Percentiles rank a stretch among this genome's conserved stretches.
phyloP scores from a whole-genome alignment of 2,797 vertebrate genomes.

The Antennarius maculatus region DNA sequence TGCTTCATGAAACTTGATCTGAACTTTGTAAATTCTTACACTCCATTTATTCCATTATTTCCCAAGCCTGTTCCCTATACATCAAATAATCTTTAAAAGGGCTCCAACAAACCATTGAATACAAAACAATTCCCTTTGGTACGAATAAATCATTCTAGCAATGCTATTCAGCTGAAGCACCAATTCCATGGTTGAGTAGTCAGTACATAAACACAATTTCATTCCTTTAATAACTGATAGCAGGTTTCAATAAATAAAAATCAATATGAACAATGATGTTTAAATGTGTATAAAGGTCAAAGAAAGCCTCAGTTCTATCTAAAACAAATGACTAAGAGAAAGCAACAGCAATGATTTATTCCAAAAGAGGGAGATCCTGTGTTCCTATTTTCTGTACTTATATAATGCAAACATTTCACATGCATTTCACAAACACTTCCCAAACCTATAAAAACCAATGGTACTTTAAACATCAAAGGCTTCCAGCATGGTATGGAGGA shows the following conservation, averaged over 20 bases:
- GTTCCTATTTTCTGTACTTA: slow-evolving; percentile 44
- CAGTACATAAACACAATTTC: slow-evolving; percentile 8
- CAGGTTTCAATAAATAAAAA: slow-evolving; percentile 9
- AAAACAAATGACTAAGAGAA: slow-evolving; percentile 47
- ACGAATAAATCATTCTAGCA: background rate
- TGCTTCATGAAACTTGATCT: too few relatives aligned
- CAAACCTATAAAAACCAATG: slow-evolving; percentile 64
- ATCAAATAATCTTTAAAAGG: background rate
- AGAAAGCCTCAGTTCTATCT: slow-evolving; percentile 19
- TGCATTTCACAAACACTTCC: background rate
- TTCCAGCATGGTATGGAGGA: slow-evolving; percentile 48
- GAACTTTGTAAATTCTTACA: too few relatives aligned
- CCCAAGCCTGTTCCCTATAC: background rate
- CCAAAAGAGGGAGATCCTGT: slow-evolving; percentile 41
- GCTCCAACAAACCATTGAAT: background rate
- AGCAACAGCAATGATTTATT: slow-evolving; percentile 56
- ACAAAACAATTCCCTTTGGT: slow-evolving; percentile 3
- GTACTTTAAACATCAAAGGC: slow-evolving; percentile 76
- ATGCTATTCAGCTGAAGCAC: slow-evolving; percentile 10
- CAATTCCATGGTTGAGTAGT: slow-evolving; percentile 21
- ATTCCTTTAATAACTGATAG: slow-evolving; percentile 39
- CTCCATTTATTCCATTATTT: too few relatives aligned
- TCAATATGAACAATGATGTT: too few relatives aligned
- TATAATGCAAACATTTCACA: slow-evolving; percentile 62
- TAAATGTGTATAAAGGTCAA: slow-evolving; percentile 33